Base-by-base conservation (phyloP, 2,888 invertebrate species). In the Prosopocoilus inquinatus region DNA sequence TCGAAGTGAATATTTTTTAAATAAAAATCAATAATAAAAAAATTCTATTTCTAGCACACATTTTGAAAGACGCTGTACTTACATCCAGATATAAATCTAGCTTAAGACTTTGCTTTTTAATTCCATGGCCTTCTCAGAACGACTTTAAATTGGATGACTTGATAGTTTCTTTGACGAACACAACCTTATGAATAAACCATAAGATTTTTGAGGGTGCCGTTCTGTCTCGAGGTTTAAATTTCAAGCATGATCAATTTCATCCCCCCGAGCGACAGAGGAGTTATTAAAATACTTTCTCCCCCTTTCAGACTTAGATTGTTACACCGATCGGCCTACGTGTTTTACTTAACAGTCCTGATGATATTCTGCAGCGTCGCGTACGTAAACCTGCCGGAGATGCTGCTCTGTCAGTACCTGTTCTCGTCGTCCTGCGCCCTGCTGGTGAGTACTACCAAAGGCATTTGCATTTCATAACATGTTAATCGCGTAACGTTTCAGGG, bases 301-400 rank as follows among this genome's bases (percentile, higher is more conserved):
- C 55, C 61, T 76, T 77, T 41, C 73, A 88, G 87, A 68, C 78
- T 86, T 64, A 81, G 82, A 56, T 77, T 87, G 66, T 74, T 88
- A 56, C 82, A 83, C 67, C 80, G 86, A 53, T 82, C 85, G 9
- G 83, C 83, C 44, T 77, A 82, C 49, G 78, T 87, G 58, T 82
- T 87, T 67, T 75, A 80, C 61, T 77, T 82, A 55, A 82, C 86
- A 65, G 75, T 84, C 36, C 74, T 80, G 49, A 83, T 83, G 72
- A 83, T 84, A 61, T 79, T 81, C 41, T 81, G 84, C 62, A 87
- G 87, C 64, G 80, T 87, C 55, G 76, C 84, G 64, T 86, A 85
- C 74, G 80, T 86, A 61, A 87, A 87, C 72, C 79, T 82, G 51
- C 78, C 79, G 53, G 80, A 83, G 64, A 76, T 81, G 62, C 56